phyloP scores from a whole-genome alignment of 2,888 invertebrate species.

The Drosophila algonquin region DNA sequence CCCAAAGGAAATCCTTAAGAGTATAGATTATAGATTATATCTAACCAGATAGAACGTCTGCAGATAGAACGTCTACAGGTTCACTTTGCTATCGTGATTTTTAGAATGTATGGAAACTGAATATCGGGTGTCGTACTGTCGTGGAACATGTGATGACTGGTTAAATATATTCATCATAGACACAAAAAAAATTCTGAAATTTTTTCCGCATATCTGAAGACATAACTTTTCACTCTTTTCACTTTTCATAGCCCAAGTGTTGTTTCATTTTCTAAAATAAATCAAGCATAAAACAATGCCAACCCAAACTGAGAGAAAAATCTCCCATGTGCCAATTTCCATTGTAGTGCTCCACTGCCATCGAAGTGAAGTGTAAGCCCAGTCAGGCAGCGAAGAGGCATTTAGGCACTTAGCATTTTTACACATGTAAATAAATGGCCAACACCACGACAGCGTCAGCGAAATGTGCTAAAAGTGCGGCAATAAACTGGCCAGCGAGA shows the following conservation, averaged over 20 bases:
- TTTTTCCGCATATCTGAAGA: background rate
- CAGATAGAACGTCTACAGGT: no score
- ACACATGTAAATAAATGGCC: constrained; percentile 52
- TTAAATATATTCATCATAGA: no score
- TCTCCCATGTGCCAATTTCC: constrained; percentile 53
- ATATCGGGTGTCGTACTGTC: no score
- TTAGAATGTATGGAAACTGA: no score
- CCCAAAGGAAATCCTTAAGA: no score
- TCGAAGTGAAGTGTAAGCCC: background rate
- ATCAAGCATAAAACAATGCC: constrained; percentile 36
- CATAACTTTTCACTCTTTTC: background rate
- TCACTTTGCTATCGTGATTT: no score
- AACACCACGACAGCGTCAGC: constrained; percentile 19
- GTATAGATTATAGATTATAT: no score
- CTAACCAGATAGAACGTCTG: no score
- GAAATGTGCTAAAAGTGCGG: constrained; percentile 68
- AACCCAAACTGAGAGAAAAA: constrained; percentile 8
- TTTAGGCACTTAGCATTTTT: constrained; percentile 36
- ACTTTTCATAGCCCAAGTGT: background rate
- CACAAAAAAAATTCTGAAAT: background rate
- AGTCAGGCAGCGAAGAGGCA: constrained; percentile 1
- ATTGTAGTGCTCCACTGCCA: constrained; percentile 26
- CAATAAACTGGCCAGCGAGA: constrained; percentile 59
- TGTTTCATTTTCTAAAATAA: constrained; percentile 26
- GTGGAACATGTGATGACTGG: no score